phyloP scores from a whole-genome alignment of 2,888 invertebrate species.

The Polydrusus cervinus region DNA sequence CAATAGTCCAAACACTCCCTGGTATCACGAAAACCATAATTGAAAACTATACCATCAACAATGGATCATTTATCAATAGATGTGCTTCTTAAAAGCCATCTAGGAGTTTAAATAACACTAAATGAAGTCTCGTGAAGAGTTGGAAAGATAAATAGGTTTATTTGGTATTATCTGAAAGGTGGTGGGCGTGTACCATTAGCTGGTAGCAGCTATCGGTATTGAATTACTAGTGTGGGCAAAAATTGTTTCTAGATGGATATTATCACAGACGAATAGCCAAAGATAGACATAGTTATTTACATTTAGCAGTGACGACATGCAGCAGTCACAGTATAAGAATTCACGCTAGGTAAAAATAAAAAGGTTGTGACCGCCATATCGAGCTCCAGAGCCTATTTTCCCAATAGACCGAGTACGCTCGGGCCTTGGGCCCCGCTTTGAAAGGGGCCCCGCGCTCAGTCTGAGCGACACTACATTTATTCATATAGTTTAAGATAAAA shows the following conservation, averaged over 20 bases:
- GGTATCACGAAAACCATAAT: constrained; percentile 7
- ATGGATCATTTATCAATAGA: constrained; percentile 50
- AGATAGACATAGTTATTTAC: no score
- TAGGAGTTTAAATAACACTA: constrained; percentile 49
- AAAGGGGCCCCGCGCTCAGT: no score
- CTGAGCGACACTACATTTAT: no score
- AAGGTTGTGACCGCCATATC: no score
- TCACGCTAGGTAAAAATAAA: no score
- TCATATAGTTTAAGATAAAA: no score
- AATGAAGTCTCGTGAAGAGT: constrained; percentile 52
- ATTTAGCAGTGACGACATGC: no score
- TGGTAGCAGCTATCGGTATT: constrained; percentile 49
- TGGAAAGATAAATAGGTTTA: constrained; percentile 48
- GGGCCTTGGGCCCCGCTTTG: no score
- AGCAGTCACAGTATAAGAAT: no score
- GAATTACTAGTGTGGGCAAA: constrained; percentile 43
- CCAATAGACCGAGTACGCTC: no score
- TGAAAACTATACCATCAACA: constrained; percentile 33
- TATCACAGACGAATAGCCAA: not conserved
- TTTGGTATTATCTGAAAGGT: constrained; percentile 41
- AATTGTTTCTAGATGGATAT: constrained; percentile 21
- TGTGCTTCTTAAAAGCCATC: constrained; percentile 41
- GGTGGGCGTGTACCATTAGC: constrained; percentile 52
- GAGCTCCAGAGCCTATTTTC: no score
- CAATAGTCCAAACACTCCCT: not conserved